These are phyloP conservation scores for Riptortus pedestris DNA, from an alignment of 1,140 invertebrate genomes.

Conservation along the genomic window DNA sequence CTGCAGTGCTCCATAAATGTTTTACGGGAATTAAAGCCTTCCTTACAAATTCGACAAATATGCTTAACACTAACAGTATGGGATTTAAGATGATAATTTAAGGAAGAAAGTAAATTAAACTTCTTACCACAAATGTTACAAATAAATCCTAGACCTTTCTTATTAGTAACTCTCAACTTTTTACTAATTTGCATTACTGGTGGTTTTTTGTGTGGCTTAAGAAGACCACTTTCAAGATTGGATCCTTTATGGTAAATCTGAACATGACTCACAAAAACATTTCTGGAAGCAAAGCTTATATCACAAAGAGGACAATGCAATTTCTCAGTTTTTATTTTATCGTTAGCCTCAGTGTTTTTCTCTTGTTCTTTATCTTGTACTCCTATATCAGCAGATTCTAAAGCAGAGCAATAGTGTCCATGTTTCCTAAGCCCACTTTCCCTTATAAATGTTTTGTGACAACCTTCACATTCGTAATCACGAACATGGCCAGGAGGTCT, in stretches of 20 bases:
- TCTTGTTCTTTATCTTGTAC: not conserved
- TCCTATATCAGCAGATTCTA: not conserved
- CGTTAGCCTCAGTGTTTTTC: not conserved
- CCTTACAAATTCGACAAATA: slow-evolving; percentile 6
- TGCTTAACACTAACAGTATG: not conserved
- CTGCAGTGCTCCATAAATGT: slow-evolving; percentile 6
- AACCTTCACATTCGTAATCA: slow-evolving; percentile 3
- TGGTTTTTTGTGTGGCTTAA: not conserved
- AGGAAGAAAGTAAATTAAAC: not conserved
- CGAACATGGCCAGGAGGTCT: too few relatives aligned
- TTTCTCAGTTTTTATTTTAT: not conserved
- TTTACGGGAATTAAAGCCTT: not conserved
- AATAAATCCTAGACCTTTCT: not conserved
- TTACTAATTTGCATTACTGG: not conserved
- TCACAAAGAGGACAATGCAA: not conserved
- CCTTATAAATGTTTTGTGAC: not conserved
- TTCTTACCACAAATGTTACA: slow-evolving; percentile 8
- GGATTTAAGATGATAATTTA: not conserved
- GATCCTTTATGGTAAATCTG: slow-evolving; percentile 13
- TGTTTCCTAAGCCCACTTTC: slow-evolving; percentile 8
- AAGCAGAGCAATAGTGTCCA: not conserved
- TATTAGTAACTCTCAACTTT: not conserved
- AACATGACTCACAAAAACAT: not conserved
- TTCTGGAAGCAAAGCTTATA: not conserved
- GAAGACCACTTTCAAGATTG: not conserved